Conservation (phyloP, 2,113 vertebrate genomes). For the Ptilonorhynchus violaceus region DNA sequence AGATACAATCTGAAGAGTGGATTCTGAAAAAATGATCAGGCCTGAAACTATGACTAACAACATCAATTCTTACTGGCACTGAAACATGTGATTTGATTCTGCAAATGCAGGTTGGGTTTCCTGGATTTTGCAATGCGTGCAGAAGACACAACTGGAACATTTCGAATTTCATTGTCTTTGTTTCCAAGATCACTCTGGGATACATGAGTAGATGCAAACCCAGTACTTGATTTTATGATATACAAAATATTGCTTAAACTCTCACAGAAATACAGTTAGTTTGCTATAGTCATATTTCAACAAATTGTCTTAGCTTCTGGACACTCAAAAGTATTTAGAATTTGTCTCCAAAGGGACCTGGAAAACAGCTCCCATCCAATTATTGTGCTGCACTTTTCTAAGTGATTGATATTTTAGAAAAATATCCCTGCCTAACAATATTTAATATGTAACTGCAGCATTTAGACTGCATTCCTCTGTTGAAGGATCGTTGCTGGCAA, state of each 20-base stretch:
- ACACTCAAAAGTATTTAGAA: not conserved
- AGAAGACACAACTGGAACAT: not conserved
- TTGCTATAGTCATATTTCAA: not conserved
- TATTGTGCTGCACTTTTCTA: not conserved
- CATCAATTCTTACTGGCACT: not conserved
- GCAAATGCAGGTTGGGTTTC: not conserved
- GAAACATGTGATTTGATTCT: not conserved
- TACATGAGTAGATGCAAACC: not conserved
- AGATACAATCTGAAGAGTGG: not conserved
- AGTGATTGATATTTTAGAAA: not conserved
- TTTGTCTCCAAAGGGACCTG: not conserved
- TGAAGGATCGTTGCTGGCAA: not conserved
- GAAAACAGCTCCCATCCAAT: not conserved
- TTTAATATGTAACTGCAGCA: not conserved
- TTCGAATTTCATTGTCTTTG: not conserved
- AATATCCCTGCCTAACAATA: not conserved
- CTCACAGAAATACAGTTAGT: not conserved
- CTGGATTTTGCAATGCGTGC: not conserved
- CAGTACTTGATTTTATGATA: not conserved
- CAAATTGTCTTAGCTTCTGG: not conserved
- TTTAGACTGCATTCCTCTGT: not conserved
- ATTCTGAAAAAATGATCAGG: not conserved
- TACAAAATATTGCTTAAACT: not conserved
- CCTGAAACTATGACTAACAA: not conserved
- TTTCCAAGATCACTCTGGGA: rapidly evolving